A percentile compares a stretch with the other conserved stretches of the same genome.
Conservation (phyloP, 2,113 vertebrate genomes). For the Spilogale gracilis region DNA sequence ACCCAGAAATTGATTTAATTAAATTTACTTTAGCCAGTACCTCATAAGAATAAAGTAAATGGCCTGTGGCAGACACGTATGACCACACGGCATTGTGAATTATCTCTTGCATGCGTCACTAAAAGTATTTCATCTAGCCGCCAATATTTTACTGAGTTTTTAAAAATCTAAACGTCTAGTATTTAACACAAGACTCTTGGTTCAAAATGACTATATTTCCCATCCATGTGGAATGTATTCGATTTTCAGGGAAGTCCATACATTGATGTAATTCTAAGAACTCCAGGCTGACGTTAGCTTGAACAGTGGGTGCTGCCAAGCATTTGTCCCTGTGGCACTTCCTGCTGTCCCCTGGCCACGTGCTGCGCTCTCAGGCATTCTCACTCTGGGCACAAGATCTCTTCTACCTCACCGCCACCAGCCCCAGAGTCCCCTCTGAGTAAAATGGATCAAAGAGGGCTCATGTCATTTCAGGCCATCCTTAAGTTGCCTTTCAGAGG, state of each 20-base stretch:
- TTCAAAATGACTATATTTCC: conserved; percentile 34
- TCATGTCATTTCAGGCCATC: neutral
- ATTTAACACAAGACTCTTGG: conserved; percentile 45
- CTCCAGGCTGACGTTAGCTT: neutral
- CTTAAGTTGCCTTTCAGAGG: neutral
- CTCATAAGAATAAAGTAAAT: conserved; percentile 69
- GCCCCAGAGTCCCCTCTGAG: neutral
- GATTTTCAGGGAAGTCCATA: conserved; percentile 18
- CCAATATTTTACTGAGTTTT: conserved; percentile 66
- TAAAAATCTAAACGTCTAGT: conserved; percentile 21
- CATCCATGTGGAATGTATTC: neutral
- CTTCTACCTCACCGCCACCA: neutral
- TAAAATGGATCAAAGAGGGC: neutral
- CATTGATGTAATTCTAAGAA: conserved; percentile 5
- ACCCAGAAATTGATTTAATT: conserved; percentile 67
- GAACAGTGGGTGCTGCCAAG: neutral
- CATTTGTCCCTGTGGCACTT: neutral
- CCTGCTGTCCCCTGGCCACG: neutral
- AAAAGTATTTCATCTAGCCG: conserved; percentile 52
- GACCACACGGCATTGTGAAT: neutral
- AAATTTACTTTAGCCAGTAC: conserved; percentile 62
- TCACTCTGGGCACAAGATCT: neutral
- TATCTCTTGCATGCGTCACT: conserved; percentile 16
- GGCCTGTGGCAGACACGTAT: neutral
- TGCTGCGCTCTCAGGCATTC: neutral